Percentiles rank a stretch among this genome's conserved stretches.
Conservation (phyloP, 2,113 vertebrate genomes). For the Melanotaenia duboulayi region DNA sequence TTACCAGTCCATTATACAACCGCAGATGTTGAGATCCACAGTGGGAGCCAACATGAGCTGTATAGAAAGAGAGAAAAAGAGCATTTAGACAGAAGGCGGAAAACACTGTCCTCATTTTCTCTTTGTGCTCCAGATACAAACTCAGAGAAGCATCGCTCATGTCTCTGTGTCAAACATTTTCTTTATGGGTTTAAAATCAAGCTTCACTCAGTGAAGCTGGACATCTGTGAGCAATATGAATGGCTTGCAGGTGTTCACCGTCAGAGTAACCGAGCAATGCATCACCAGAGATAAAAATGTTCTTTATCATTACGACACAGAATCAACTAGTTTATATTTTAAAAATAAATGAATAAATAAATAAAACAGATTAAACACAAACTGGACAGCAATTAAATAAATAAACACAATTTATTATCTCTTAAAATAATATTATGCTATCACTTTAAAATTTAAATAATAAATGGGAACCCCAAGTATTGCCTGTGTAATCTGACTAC, state of each 20-base stretch:
- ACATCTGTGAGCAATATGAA: constrained; percentile 1
- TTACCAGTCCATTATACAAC: constrained; percentile 35
- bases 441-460: not conserved
- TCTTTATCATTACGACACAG: not conserved
- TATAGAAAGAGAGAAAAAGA: constrained; percentile 23
- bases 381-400: not conserved
- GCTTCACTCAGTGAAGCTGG: not conserved
- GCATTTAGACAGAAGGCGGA: constrained; percentile 24
- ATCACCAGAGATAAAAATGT: not conserved
- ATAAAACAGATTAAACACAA: not conserved
- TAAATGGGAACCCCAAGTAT: not conserved
- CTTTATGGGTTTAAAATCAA: constrained; percentile 3
- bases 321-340: not conserved
- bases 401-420: not conserved
- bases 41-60: constrained; percentile 59
- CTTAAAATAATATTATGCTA: not conserved
- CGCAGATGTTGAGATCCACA: constrained; percentile 40
- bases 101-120: constrained; percentile 40
- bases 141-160: not conserved
- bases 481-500: not conserved
- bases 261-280: not conserved
- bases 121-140: constrained; percentile 31
- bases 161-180: not conserved
- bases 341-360: not conserved
- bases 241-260: not conserved